Percentiles rank a stretch among this genome's conserved stretches.
Evolutionary conservation across 2,888 invertebrate species (phyloP).

Genomic region (Liodrosophila aerea): DNA sequence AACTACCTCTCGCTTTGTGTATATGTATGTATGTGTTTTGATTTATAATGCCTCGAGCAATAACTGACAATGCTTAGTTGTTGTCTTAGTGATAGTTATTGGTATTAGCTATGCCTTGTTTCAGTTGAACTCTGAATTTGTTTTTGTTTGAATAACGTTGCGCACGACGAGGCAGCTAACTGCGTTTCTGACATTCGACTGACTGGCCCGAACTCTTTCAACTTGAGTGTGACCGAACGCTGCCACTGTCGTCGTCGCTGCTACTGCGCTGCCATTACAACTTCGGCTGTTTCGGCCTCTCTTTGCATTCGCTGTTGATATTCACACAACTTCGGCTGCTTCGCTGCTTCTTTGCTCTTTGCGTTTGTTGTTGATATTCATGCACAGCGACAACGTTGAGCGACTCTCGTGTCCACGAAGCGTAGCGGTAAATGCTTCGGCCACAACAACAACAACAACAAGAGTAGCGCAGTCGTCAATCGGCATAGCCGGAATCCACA

Average conservation of each 20-base stretch:
- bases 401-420: conserved; percentile 47
- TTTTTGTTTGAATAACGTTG: conserved; percentile 59
- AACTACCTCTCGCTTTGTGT: conserved; percentile 8
- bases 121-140: conserved; percentile 20
- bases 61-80: conserved; percentile 45
- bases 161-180: conserved; percentile 81
- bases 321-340: no score
- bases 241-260: conserved; percentile 6
- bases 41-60: conserved; percentile 56
- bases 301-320: no score
- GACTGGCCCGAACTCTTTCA: conserved; percentile 67
- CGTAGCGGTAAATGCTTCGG: conserved; percentile 61
- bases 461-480: no score
- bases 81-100: conserved; percentile 41
- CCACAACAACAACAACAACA: conserved; percentile 1
- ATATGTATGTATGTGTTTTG: conserved; percentile 31
- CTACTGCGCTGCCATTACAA: conserved; percentile 27
- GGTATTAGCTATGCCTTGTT: conserved; percentile 47
- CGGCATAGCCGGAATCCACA: not conserved
- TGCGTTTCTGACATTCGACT: conserved; percentile 82
- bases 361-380: no score
- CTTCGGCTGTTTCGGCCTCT: no score
- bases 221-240: conserved; percentile 46
- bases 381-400: conserved; percentile 3
- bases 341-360: no score